Conservation (phyloP, 2,797 vertebrate genomes). For the Xenopus petersii region DNA sequence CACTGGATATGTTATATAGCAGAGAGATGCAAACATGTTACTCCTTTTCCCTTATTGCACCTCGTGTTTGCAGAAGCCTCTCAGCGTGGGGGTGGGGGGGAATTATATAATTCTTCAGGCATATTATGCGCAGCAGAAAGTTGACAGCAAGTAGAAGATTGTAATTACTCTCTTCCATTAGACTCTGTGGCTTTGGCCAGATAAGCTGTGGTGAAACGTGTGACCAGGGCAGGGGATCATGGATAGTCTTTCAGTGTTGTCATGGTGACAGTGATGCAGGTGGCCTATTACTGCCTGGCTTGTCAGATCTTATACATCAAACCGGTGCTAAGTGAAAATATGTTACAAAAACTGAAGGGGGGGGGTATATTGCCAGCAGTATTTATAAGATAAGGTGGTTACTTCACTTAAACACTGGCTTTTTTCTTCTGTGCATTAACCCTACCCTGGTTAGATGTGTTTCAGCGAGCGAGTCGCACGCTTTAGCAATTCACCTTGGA, state of each 20-base stretch:
- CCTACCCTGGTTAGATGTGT: background rate
- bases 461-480: no score
- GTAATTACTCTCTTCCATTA: conserved; percentile 81
- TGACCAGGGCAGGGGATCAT: conserved; percentile 81
- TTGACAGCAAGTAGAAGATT: conserved; percentile 79
- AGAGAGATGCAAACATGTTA: background rate
- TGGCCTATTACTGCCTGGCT: conserved; percentile 84
- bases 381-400: conserved; percentile 67
- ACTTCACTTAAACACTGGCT: conserved; percentile 56
- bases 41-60: conserved; percentile 28
- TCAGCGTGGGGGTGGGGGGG: conserved; percentile 54
- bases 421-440: conserved; percentile 31
- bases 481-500: background rate
- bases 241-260: conserved; percentile 92
- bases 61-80: conserved; percentile 52
- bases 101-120: conserved; percentile 74
- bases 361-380: conserved; percentile 62
- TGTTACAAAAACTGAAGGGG: conserved; percentile 69
- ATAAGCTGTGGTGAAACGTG: conserved; percentile 80
- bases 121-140: conserved; percentile 60
- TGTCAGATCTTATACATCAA: conserved; percentile 85
- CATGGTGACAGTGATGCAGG: conserved; percentile 98
- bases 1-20: background rate
- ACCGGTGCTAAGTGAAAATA: conserved; percentile 80
- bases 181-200: conserved; percentile 77